Percentiles rank a stretch among this genome's conserved stretches.
phyloP scores from a whole-genome alignment of 2,888 invertebrate genomes.

The Ophioninae sp. region DNA sequence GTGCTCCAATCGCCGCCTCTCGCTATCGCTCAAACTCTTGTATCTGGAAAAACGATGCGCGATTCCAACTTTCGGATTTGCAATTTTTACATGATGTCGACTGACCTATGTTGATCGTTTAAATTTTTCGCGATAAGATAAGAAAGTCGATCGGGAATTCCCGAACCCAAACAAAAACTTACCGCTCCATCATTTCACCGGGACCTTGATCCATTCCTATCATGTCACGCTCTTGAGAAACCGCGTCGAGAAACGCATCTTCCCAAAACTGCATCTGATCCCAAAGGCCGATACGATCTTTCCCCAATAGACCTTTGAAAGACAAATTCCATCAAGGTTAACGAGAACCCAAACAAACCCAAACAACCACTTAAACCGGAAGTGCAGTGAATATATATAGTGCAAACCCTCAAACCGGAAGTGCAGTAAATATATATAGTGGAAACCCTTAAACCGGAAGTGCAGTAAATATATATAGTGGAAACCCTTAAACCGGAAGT shows the following conservation, averaged over 20 bases:
- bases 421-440: no score
- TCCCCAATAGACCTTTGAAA: slow-evolving; percentile 82
- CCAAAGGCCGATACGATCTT: slow-evolving; percentile 95
- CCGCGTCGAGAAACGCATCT: slow-evolving; percentile 98
- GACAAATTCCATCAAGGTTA: background rate
- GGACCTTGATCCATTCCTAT: slow-evolving; percentile 99
- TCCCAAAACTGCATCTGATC: slow-evolving; percentile 99
- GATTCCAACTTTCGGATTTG: no score
- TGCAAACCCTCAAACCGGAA: no score
- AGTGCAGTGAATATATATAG: no score
- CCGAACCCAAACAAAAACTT: background rate
- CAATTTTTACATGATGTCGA: no score
- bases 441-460: no score
- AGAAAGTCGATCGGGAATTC: no score
- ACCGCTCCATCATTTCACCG: slow-evolving; percentile 98
- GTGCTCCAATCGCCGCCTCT: slow-evolving; percentile 96
- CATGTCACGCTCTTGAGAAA: slow-evolving; percentile 98
- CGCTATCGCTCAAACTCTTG: slow-evolving; percentile 94
- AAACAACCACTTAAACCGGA: no score
- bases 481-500: no score
- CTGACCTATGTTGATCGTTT: no score
- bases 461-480: no score
- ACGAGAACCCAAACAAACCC: background rate
- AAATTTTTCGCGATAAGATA: no score
- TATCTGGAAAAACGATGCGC: slow-evolving; percentile 85